These are phyloP conservation scores for Orbicella faveolata DNA, from an alignment of 64 coral and sea anemone genomes.

Conservation along the genomic window DNA sequence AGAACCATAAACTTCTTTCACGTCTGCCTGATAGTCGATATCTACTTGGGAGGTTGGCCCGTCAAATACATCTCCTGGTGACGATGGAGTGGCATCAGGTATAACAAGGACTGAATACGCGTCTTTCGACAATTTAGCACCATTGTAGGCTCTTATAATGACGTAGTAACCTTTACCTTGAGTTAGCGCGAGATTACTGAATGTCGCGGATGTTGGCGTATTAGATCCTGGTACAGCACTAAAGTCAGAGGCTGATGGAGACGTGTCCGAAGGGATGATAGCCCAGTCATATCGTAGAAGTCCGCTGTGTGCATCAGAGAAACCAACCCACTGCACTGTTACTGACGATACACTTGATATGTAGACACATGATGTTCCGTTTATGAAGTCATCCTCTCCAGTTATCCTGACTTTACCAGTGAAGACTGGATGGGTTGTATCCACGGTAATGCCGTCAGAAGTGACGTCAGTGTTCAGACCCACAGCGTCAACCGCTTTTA, in stretches of 20 bases:
- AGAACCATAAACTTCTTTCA: conserved; percentile 40
- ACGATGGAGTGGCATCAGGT: conserved; percentile 60
- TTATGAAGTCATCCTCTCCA: conserved; percentile 24
- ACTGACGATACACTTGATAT: conserved; percentile 31
- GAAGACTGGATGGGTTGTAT: conserved; percentile 72
- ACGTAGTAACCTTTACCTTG: conserved; percentile 57
- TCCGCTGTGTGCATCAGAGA: conserved; percentile 63
- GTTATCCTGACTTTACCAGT: conserved; percentile 46
- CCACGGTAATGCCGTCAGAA: conserved; percentile 69
- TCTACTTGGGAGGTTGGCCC: conserved; percentile 31
- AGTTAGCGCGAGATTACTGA: conserved; percentile 32
- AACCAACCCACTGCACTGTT: conserved; percentile 46
- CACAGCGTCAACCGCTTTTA: conserved; percentile 55
- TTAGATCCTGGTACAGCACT: conserved; percentile 24
- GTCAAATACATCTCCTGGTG: conserved; percentile 57
- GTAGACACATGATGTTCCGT: conserved; percentile 56
- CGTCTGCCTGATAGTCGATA: conserved; percentile 49
- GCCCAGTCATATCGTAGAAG: conserved; percentile 58
- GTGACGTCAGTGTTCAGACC: conserved; percentile 62
- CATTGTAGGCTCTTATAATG: conserved; percentile 59
- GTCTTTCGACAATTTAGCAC: conserved; percentile 56
- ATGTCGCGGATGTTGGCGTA: conserved; percentile 21
- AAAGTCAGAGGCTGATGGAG: conserved; percentile 4
- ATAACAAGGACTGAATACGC: conserved; percentile 61
- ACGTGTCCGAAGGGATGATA: not conserved